Conservation (phyloP, 2,797 vertebrate genomes). For the Lepus oiostolus region DNA sequence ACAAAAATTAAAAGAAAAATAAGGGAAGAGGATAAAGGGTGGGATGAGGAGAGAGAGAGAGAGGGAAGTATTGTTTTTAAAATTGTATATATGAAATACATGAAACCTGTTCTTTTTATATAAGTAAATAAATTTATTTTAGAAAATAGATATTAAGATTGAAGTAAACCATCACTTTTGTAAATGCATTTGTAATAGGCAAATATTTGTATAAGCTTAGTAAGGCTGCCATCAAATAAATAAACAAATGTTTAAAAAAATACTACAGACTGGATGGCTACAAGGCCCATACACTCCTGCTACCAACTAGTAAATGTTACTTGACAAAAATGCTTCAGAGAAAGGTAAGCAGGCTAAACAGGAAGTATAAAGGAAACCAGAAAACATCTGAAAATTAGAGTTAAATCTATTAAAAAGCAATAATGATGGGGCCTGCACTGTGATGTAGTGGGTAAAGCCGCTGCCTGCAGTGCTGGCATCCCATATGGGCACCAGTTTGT, state of each 20-base stretch:
- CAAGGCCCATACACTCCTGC: background rate
- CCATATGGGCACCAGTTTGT: too few relatives aligned
- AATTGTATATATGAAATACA: too few relatives aligned
- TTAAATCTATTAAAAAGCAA: slow-evolving; percentile 44
- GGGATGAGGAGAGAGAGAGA: too few relatives aligned
- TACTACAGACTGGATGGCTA: background rate
- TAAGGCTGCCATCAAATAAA: background rate
- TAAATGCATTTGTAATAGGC: slow-evolving; percentile 1
- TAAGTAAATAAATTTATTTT: too few relatives aligned
- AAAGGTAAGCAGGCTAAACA: slow-evolving; percentile 12
- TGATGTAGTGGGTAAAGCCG: too few relatives aligned
- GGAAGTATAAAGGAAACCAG: slow-evolving; percentile 42
- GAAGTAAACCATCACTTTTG: slow-evolving; percentile 36
- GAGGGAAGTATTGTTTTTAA: too few relatives aligned
- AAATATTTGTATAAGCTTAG: background rate
- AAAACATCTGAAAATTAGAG: slow-evolving; percentile 56
- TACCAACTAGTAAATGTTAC: slow-evolving; percentile 37
- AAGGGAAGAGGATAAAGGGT: too few relatives aligned
- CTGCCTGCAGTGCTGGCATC: too few relatives aligned
- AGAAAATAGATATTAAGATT: slow-evolving; percentile 10
- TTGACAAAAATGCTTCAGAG: slow-evolving; percentile 44
- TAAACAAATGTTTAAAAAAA: background rate
- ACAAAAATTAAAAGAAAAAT: too few relatives aligned
- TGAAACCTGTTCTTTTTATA: too few relatives aligned
- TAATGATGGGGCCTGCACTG: too few relatives aligned